Percentiles rank a stretch among this genome's conserved stretches.
Evolutionary conservation across 2,113 vertebrate genomes (phyloP).

Genomic region (Lepus americanus): DNA sequence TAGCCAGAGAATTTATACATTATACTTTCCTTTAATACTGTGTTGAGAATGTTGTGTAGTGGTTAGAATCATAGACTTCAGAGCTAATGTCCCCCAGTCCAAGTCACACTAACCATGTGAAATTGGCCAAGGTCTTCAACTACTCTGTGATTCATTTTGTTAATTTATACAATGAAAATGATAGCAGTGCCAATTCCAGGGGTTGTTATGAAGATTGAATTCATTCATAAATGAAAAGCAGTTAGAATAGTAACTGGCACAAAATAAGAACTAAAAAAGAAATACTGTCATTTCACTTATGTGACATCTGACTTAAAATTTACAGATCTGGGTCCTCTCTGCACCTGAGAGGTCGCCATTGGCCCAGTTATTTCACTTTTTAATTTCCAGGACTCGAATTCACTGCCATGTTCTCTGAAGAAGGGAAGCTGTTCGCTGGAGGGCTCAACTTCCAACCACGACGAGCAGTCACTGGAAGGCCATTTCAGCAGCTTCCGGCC

Average conservation of each 20-base stretch:
- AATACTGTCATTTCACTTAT: constrained; percentile 13
- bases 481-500: constrained; percentile 93
- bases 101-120: constrained; percentile 38
- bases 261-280: constrained; percentile 51
- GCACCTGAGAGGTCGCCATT: too few species aligned
- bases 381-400: constrained; percentile 28
- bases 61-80: constrained; percentile 33
- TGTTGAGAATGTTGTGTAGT: neutral
- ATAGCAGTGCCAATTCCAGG: neutral
- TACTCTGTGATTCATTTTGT: neutral
- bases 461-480: constrained; percentile 90
- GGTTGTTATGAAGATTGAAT: neutral
- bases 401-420: constrained; percentile 78
- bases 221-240: constrained; percentile 39
- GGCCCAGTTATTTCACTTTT: too few species aligned
- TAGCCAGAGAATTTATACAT: constrained; percentile 42
- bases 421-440: constrained; percentile 91
- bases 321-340: too few species aligned
- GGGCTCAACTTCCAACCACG: constrained; percentile 93
- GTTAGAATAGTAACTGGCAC: neutral
- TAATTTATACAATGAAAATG: neutral
- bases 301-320: neutral
- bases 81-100: neutral
- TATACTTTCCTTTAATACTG: constrained; percentile 50
- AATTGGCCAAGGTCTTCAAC: neutral